phyloP scores from a whole-genome alignment of 2,113 vertebrate genomes.

The Dicentrarchus labrax region DNA sequence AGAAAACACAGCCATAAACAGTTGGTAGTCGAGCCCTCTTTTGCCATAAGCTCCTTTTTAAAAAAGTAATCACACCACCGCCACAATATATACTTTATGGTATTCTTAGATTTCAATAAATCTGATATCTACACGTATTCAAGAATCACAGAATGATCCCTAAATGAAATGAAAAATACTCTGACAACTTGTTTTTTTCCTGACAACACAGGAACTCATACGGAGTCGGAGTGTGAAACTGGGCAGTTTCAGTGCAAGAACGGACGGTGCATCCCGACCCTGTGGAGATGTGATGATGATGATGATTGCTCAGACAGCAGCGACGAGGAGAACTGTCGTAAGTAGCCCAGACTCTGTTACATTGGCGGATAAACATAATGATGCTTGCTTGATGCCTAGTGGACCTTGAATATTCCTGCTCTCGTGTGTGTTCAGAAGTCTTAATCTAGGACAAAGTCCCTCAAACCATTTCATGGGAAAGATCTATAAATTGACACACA shows the following conservation, averaged over 20 bases:
- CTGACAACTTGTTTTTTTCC: neutral
- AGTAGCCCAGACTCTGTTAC: slow-evolving; percentile 78
- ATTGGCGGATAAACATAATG: neutral
- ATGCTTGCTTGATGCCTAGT: neutral
- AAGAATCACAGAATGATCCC: neutral
- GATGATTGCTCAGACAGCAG: slow-evolving; percentile 97
- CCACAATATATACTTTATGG: neutral
- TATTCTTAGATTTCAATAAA: neutral
- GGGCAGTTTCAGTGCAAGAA: slow-evolving; percentile 96
- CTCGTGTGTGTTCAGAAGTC: neutral
- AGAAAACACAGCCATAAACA: slow-evolving; percentile 13
- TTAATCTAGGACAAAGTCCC: neutral
- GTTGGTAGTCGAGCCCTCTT: neutral
- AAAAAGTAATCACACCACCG: neutral
- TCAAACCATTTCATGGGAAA: slow-evolving; percentile 1
- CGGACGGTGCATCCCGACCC: slow-evolving; percentile 92
- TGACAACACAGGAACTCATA: slow-evolving; percentile 81
- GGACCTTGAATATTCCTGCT: neutral
- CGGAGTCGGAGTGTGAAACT: slow-evolving; percentile 89
- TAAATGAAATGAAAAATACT: neutral
- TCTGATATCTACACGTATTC: neutral
- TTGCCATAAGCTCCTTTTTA: neutral
- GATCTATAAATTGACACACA: neutral
- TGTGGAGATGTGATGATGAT: slow-evolving; percentile 97
- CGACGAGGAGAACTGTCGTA: slow-evolving; percentile 96